Base-by-base conservation (phyloP, 1,140 invertebrate genomes). In the Wasmannia auropunctata region DNA sequence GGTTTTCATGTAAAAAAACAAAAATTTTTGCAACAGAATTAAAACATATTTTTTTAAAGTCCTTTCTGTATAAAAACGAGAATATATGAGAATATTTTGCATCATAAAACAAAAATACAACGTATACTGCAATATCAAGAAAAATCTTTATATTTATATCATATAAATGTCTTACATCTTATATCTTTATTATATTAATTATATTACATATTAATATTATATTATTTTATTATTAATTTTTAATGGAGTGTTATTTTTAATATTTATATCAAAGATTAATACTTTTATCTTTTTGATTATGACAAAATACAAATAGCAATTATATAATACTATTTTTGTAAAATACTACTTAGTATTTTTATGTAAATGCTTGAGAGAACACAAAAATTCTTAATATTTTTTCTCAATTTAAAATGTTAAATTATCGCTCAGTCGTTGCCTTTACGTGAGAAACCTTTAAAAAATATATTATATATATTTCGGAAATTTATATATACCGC, bases 1-100 rank as follows among this genome's bases (percentile, higher is more conserved):
- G 46, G 22, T 10, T 80, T 80, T 69, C 37, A 40, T 19, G 16
- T 54, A 37, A 80, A 67, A 51, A 69, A 80, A 4, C 2, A 16
- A 11, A 25, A 22, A 1, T 2, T 67, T 51, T 37, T 43, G 43
- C n/a, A 10, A 56, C 49, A 14, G 56, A 80, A 69, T 25, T 51
- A 40, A 8, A 69, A 80, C 19, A 56, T 54, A 28, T 37, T 40
- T 22, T 54, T 80, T 80, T 40, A 56, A 69, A 40, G 5, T 7
- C 10, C 0, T 10, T 51, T 37, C 8, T 37, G 16, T 54, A 6
- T 3, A 34, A 3, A 2, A 54, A 63, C n/a, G 4, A 25, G 22
- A 67, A 31, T 63, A 8, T 11, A 10, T 34, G 2, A 63, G 2
- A 37, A 67, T 79, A 67, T 67, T 79, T 40, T 49, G 28, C 19